Conservation (phyloP, 1,140 invertebrate species). For the Steinernema khuongi region DNA sequence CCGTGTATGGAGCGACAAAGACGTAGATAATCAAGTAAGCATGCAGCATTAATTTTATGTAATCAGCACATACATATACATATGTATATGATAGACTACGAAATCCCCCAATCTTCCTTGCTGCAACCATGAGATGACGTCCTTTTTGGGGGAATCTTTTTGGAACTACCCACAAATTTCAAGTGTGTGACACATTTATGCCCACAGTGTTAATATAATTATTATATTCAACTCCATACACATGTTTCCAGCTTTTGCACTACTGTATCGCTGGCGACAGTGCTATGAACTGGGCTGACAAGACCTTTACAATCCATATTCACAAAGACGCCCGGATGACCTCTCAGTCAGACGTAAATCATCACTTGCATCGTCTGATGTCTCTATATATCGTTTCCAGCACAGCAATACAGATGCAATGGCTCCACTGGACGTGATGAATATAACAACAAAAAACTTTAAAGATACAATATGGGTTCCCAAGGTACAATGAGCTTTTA, state of each 20-base stretch:
- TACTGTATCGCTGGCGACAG: background rate
- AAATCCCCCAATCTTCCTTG: too few species aligned
- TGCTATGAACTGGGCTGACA: background rate
- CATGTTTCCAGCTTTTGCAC: background rate
- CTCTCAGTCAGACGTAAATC: conserved; percentile 14
- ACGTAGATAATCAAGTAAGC: background rate
- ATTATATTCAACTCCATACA: background rate
- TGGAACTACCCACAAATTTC: too few species aligned
- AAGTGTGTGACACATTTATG: too few species aligned
- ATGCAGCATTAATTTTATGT: background rate
- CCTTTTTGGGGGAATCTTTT: too few species aligned
- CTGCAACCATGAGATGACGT: too few species aligned
- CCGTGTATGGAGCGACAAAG: background rate
- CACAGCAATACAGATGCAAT: conserved; percentile 37
- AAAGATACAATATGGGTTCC: conserved; percentile 26
- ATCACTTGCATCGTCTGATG: background rate
- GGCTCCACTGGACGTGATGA: conserved; percentile 26
- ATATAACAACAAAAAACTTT: conserved; percentile 22
- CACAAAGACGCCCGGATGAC: conserved; percentile 15
- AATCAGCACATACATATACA: too few species aligned
- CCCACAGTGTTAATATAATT: too few species aligned
- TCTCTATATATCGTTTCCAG: conserved; percentile 26
- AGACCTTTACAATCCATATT: conserved; percentile 14
- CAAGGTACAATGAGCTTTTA: conserved; percentile 1
- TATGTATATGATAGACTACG: too few species aligned